Conservation (phyloP, 1,140 invertebrate genomes). For the Ceratosolen solmsi region DNA sequence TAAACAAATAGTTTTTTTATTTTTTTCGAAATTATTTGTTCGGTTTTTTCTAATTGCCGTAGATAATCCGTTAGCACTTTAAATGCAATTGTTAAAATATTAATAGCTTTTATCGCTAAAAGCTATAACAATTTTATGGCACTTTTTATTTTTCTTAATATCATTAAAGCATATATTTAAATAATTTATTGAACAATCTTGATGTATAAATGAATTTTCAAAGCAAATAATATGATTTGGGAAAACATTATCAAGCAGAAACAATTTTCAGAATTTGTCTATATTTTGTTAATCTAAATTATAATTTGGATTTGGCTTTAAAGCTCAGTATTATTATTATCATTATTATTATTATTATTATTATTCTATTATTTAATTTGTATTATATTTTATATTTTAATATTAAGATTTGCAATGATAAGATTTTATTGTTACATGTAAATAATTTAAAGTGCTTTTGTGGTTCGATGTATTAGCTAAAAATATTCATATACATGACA, state of each 20-base stretch:
- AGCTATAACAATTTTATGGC: neutral
- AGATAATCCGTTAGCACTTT: neutral
- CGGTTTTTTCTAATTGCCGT: neutral
- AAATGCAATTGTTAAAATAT: constrained; percentile 7
- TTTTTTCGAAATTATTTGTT: neutral
- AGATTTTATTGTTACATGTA: neutral
- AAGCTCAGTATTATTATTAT: too few relatives aligned
- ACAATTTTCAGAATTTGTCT: neutral
- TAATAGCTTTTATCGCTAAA: constrained; percentile 1
- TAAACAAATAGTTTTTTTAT: too few relatives aligned
- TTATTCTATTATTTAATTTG: too few relatives aligned
- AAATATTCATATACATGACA: neutral
- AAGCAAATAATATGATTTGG: neutral
- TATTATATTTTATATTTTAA: neutral
- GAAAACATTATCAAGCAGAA: neutral
- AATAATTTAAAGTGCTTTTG: constrained; percentile 1
- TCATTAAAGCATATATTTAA: neutral
- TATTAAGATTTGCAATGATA: constrained; percentile 2
- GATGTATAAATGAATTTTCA: neutral
- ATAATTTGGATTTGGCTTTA: too few relatives aligned
- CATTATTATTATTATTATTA: too few relatives aligned
- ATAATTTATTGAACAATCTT: neutral
- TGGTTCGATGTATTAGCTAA: neutral
- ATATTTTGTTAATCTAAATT: too few relatives aligned
- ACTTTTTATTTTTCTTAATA: neutral